A percentile compares a stretch with the other conserved stretches of the same genome.
phyloP scores from a whole-genome alignment of 2,888 invertebrate genomes.

The Bimastos eiseni region DNA sequence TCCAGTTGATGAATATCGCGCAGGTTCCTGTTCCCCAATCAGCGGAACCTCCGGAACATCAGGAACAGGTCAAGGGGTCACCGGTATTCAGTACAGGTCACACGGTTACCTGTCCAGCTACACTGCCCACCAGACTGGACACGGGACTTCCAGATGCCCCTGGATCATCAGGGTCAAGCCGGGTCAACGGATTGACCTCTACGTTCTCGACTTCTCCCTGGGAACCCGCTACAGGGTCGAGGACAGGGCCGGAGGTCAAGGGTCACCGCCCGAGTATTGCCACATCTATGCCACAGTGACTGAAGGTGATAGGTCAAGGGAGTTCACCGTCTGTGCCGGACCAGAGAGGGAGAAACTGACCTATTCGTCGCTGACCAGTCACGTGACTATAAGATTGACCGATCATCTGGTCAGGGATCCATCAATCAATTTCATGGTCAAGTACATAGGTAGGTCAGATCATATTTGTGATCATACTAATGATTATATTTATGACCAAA shows the following conservation, averaged over 20 bases:
- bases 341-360: slow-evolving; percentile 8
- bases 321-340: slow-evolving; percentile 31
- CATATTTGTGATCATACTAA: background rate
- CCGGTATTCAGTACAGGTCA: slow-evolving; percentile 24
- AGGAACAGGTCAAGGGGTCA: slow-evolving; percentile 23
- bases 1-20: background rate
- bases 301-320: slow-evolving; percentile 21
- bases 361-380: background rate
- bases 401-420: slow-evolving; percentile 27
- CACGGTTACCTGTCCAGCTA: slow-evolving; percentile 35
- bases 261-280: slow-evolving; percentile 28
- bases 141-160: slow-evolving; percentile 31
- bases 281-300: slow-evolving; percentile 33
- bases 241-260: background rate
- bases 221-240: background rate
- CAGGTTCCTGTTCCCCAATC: background rate
- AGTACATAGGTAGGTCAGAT: slow-evolving; percentile 29
- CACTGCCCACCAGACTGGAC: slow-evolving; percentile 23
- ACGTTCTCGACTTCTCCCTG: slow-evolving; percentile 30
- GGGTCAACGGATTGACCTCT: slow-evolving; percentile 32
- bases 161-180: slow-evolving; percentile 33
- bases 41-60: background rate
- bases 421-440: slow-evolving; percentile 33
- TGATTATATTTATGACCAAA: no score
- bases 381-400: slow-evolving; percentile 13